Base-by-base conservation (phyloP, 35 echinoderm and acorn worm species). In the Lytechinus pictus region DNA sequence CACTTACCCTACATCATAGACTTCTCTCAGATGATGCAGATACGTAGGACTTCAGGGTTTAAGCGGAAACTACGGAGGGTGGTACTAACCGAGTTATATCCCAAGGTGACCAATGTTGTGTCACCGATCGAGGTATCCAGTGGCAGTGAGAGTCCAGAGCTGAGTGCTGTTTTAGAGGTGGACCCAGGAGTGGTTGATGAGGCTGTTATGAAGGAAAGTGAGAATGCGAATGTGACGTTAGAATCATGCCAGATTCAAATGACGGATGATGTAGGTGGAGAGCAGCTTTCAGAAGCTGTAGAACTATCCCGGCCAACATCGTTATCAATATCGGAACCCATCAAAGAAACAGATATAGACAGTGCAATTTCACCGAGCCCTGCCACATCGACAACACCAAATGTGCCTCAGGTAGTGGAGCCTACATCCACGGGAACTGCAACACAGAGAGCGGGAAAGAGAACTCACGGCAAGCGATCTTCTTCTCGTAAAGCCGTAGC, bases 1-100 rank as follows among this genome's bases (percentile, higher is more conserved):
- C 96, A 97, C 44, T 56, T 98, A 44, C 97, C 97, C 2, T 98
- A 98, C 55, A 54, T 95, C 29, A 95, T 98, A 27, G 96, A 98
- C 91, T 97, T 97, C 27, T 91, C 94, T 3, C 58, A 93, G 9
- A 98, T 98, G 97, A 93, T 95, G 52, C 97, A 98, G 91, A 93
- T 91, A 21, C 94, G 96, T 52, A 95, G 94, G 28, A 94, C 95
- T 60, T 96, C 95, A 55, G 97, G 97, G 8, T 98, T 97, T 86
- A 60, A 92, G 55, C 72, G 97, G 52, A 94, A 27, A 58, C 87
- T 98, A 56, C 96, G 94, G 61, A 56, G 97, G 61, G 91, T 96
- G 9, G 28, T 86, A 12, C 57, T 98, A 55, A 60, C 79, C 27
- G 28, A 86, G 53, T 57, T 44, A 14, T 97, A 97, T 79, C 89